A percentile compares a stretch with the other conserved stretches of the same genome.
phyloP scores from a whole-genome alignment of 2,888 invertebrate species.

The Synergus umbraculus region DNA sequence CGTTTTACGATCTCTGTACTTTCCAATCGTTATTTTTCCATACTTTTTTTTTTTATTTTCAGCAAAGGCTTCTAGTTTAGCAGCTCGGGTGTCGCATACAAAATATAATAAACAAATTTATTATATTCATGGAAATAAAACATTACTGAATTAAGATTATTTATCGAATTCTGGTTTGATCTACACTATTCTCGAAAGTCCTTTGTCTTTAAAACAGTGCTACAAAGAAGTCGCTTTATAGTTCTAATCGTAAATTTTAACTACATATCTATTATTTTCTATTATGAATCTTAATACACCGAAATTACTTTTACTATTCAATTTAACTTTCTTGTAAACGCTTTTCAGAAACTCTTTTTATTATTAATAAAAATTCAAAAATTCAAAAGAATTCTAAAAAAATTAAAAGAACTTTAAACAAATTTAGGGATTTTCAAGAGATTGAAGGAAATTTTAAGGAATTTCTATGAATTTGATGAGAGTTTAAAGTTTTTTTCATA shows the following conservation, averaged over 20 bases:
- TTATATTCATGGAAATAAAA: background rate
- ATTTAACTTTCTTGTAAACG: background rate
- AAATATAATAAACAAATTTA: background rate
- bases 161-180: background rate
- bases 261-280: background rate
- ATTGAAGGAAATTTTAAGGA: too few species aligned
- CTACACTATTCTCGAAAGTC: background rate
- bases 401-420: too few species aligned
- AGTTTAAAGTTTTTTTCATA: too few species aligned
- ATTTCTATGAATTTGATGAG: too few species aligned
- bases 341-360: too few species aligned
- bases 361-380: too few species aligned
- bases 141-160: background rate
- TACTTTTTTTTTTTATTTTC: background rate
- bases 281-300: background rate
- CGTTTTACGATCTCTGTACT: conserved; percentile 11
- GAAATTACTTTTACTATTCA: background rate
- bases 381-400: too few species aligned
- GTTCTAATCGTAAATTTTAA: conserved; percentile 4
- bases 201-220: background rate
- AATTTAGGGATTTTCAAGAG: too few species aligned
- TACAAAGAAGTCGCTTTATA: background rate
- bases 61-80: background rate
- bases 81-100: background rate
- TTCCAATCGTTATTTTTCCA: background rate